Percentiles rank a stretch among this genome's conserved stretches.
Evolutionary conservation across 2,888 invertebrate genomes (phyloP).

Genomic region (Drosophila antonietae): DNA sequence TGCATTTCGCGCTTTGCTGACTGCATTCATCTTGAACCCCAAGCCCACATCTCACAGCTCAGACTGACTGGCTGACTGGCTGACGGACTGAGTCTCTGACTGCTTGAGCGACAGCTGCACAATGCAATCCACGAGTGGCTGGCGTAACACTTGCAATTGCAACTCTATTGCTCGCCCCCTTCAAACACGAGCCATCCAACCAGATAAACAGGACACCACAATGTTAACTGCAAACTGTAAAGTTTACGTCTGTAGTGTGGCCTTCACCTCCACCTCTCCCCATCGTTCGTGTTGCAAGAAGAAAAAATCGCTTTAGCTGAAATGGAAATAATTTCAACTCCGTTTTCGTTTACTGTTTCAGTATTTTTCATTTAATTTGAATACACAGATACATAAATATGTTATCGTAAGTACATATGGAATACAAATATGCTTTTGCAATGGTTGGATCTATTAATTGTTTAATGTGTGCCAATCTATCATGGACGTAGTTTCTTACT

Average conservation of each 20-base stretch:
- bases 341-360: slow-evolving; percentile 42
- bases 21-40: slow-evolving; percentile 38
- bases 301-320: slow-evolving; percentile 18
- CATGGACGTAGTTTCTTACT: slow-evolving; percentile 3
- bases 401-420: slow-evolving; percentile 27
- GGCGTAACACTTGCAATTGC: slow-evolving; percentile 43
- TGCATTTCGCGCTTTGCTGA: slow-evolving; percentile 51
- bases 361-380: slow-evolving; percentile 14
- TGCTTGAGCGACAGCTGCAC: slow-evolving; percentile 57
- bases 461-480: slow-evolving; percentile 17
- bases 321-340: slow-evolving; percentile 40
- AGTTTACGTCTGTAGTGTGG: slow-evolving; percentile 62
- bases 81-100: slow-evolving; percentile 29
- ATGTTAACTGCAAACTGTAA: slow-evolving; percentile 48
- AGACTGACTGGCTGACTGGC: slow-evolving; percentile 9
- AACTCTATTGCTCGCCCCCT: slow-evolving; percentile 41
- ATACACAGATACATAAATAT: slow-evolving; percentile 14
- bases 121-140: slow-evolving; percentile 45
- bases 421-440: slow-evolving; percentile 39
- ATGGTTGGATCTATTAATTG: slow-evolving; percentile 16
- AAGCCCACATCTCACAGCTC: slow-evolving; percentile 3
- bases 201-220: slow-evolving; percentile 26
- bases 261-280: slow-evolving; percentile 22
- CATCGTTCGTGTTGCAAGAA: slow-evolving; percentile 39
- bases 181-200: slow-evolving; percentile 16